phyloP scores from a whole-genome alignment of 2,113 vertebrate species.

The Embiotoca jacksoni region DNA sequence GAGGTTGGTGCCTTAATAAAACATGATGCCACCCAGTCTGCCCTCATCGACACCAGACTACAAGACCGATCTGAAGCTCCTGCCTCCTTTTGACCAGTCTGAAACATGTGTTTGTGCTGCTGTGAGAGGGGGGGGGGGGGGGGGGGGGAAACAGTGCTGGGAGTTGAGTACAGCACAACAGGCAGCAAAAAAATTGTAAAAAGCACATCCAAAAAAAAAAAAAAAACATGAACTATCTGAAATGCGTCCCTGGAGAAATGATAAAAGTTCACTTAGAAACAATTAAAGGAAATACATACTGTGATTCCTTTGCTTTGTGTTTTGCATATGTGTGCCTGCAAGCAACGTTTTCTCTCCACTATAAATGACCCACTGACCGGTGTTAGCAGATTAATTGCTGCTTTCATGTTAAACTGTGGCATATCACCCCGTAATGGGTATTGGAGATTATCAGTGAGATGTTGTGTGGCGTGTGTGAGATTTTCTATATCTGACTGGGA shows the following conservation, averaged over 20 bases:
- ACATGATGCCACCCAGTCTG: conserved; percentile 21
- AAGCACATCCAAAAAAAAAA: too few relatives aligned
- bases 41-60: not conserved
- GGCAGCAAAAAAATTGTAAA: not conserved
- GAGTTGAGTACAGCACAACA: not conserved
- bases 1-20: conserved; percentile 4
- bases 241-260: not conserved
- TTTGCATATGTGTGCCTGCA: not conserved
- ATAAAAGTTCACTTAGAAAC: not conserved
- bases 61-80: not conserved
- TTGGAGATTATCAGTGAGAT: conserved; percentile 80
- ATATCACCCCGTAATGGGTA: conserved; percentile 76
- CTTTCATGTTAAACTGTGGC: conserved; percentile 72
- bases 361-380: conserved; percentile 68
- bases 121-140: conserved; percentile 1
- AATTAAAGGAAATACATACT: not conserved
- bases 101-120: not conserved
- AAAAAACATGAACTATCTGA: not conserved
- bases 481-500: conserved; percentile 74
- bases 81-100: not conserved
- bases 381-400: conserved; percentile 79
- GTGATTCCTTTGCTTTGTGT: not conserved
- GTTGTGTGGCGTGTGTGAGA: conserved; percentile 37
- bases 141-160: not conserved
- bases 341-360: conserved; percentile 35